These are phyloP conservation scores for Euura saliciscinereae DNA, from an alignment of 1,140 invertebrate genomes.

Conservation along the genomic window DNA sequence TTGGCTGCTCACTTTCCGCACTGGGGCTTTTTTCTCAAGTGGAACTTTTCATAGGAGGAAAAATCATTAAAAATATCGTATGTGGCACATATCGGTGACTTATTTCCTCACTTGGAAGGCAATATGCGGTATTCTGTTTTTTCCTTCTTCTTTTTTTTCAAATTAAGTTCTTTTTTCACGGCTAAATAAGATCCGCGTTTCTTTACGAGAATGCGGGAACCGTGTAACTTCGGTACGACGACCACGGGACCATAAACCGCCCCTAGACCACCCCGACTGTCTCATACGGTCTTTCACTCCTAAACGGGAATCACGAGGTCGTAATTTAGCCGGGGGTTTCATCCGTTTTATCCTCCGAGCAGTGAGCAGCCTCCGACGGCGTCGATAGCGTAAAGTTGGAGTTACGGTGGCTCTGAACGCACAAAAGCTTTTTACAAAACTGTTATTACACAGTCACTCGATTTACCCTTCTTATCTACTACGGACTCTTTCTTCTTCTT, in stretches of 20 bases:
- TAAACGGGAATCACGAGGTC: constrained; percentile 48
- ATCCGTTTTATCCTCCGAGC: constrained; percentile 28
- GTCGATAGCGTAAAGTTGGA: constrained; percentile 39
- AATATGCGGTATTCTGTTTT: no score
- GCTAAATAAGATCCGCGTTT: not conserved
- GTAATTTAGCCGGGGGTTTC: constrained; percentile 43
- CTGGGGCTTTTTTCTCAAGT: no score
- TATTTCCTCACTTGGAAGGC: no score
- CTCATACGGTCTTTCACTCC: constrained; percentile 49
- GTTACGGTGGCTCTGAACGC: constrained; percentile 44
- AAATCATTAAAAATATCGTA: no score
- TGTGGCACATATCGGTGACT: no score
- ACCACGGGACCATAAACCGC: constrained; percentile 37
- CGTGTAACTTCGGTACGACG: constrained; percentile 35
- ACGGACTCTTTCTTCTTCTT: no score
- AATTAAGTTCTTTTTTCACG: not conserved
- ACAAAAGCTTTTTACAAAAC: constrained; percentile 51
- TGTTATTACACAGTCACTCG: constrained; percentile 20
- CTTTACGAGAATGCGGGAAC: constrained; percentile 43
- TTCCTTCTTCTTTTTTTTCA: not conserved
- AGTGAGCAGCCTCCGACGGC: not conserved
- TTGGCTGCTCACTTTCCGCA: no score
- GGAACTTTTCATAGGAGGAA: no score
- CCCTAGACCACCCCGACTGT: constrained; percentile 30
- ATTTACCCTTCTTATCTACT: no score